A percentile compares a stretch with the other conserved stretches of the same genome.
These are phyloP conservation scores for Microctenopoma lineatum DNA, from an alignment of 2,797 vertebrate species.

Conservation along the genomic window DNA sequence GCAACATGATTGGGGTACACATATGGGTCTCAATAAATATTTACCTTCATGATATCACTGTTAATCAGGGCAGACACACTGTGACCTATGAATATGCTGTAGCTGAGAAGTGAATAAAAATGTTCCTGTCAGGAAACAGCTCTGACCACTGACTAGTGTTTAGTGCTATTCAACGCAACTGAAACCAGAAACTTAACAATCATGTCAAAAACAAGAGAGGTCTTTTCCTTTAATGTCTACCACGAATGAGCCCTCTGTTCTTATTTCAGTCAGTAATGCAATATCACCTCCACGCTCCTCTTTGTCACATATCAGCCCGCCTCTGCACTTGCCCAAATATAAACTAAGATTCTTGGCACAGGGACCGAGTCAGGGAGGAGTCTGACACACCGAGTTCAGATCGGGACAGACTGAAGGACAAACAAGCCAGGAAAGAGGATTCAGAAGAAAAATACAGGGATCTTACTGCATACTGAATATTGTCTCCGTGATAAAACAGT, in stretches of 20 bases:
- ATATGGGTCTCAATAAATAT: background rate
- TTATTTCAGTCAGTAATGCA: background rate
- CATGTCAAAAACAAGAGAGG: background rate
- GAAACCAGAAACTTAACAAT: slow-evolving; percentile 2
- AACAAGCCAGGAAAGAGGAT: slow-evolving; percentile 58
- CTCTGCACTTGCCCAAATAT: slow-evolving; percentile 82
- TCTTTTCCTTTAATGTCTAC: background rate
- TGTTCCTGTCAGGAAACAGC: background rate
- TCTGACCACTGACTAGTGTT: background rate
- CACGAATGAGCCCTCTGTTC: background rate
- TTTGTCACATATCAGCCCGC: slow-evolving; percentile 39
- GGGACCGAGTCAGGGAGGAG: slow-evolving; percentile 77
- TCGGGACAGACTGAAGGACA: slow-evolving; percentile 84
- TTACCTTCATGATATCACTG: background rate
- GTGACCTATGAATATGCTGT: too few relatives aligned
- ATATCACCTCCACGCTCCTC: background rate
- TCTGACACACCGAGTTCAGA: slow-evolving; percentile 51
- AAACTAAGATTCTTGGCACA: slow-evolving; percentile 79
- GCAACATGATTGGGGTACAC: background rate
- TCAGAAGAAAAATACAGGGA: slow-evolving; percentile 1
- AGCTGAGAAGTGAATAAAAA: background rate
- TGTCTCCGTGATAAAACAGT: slow-evolving; percentile 42
- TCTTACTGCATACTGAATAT: slow-evolving; percentile 8
- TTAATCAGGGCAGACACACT: background rate
- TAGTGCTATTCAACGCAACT: background rate